phyloP scores from a whole-genome alignment of 2,797 vertebrate genomes.

The Triplophysa bombifrons region DNA sequence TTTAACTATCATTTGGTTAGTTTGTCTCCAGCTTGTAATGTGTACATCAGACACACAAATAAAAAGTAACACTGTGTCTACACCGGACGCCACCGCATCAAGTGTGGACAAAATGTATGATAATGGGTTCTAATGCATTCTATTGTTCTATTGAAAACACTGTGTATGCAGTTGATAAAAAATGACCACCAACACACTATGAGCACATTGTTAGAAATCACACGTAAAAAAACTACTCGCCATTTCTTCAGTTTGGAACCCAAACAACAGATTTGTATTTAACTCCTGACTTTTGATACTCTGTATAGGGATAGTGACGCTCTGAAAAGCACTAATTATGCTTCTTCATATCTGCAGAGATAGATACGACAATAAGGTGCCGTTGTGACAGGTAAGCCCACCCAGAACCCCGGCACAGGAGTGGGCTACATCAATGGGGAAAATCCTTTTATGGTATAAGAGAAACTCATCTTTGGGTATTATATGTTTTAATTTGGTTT shows the following conservation, averaged over 20 bases:
- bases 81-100: too few species aligned
- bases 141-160: too few species aligned
- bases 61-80: neutral
- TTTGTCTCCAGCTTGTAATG: neutral
- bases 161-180: neutral
- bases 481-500: slow-evolving; percentile 14
- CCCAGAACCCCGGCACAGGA: slow-evolving; percentile 35
- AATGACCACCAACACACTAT: neutral
- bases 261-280: slow-evolving; percentile 13
- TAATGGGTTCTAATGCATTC: too few species aligned
- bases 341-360: slow-evolving; percentile 42
- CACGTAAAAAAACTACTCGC: neutral
- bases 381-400: slow-evolving; percentile 61
- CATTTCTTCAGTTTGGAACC: neutral
- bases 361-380: slow-evolving; percentile 31
- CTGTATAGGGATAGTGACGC: slow-evolving; percentile 43
- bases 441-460: neutral
- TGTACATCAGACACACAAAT: neutral
- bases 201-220: neutral
- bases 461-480: neutral
- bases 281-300: slow-evolving; percentile 9
- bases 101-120: too few species aligned
- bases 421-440: neutral
- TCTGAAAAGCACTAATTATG: slow-evolving; percentile 49
- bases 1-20: neutral